Conservation (phyloP, 2,797 vertebrate species). For the Peromyscus melanophrys region DNA sequence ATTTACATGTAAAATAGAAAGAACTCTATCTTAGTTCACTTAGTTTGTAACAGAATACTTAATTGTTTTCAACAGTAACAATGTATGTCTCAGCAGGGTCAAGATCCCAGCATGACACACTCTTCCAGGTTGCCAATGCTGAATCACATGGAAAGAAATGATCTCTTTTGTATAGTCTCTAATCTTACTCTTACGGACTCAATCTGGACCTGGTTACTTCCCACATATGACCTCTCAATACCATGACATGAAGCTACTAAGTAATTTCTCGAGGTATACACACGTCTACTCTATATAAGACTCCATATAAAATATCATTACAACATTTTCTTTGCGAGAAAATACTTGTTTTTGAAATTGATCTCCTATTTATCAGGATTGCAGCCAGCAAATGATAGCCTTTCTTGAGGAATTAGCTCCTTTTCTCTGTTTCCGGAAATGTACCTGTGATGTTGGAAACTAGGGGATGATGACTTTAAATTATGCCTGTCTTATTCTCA, state of each 20-base stretch:
- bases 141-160: not conserved
- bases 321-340: not conserved
- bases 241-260: not conserved
- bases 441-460: not conserved
- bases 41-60: not conserved
- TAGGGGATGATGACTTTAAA: not conserved
- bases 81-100: not conserved
- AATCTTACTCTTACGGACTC: not conserved
- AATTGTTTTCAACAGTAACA: not conserved
- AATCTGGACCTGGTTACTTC: not conserved
- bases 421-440: not conserved
- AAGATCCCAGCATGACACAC: no score
- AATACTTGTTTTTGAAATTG: not conserved
- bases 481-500: not conserved
- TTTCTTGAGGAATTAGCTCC: not conserved
- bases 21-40: not conserved
- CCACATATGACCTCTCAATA: not conserved
- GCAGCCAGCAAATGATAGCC: not conserved
- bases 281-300: not conserved
- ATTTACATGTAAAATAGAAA: not conserved
- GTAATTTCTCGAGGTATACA: not conserved
- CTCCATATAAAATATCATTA: not conserved
- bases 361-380: not conserved
- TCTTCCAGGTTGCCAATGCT: not conserved
- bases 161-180: not conserved